These are phyloP conservation scores for Phengaris arion DNA, from an alignment of 2,888 invertebrate genomes.

Conservation along the genomic window DNA sequence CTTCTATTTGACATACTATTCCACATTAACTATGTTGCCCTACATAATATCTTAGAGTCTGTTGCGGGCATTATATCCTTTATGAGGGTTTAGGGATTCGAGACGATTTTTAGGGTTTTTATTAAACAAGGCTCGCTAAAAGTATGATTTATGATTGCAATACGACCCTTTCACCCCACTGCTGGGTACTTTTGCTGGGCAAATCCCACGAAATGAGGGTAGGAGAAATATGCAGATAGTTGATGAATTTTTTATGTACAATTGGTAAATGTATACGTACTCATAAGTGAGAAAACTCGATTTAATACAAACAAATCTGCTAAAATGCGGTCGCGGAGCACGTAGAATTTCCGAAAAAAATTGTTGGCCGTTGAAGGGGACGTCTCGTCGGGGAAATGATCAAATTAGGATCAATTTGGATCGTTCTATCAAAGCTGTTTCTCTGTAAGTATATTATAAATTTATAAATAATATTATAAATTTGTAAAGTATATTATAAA, in stretches of 20 bases:
- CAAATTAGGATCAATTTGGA: no score
- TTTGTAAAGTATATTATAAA: no score
- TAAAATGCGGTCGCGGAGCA: no score
- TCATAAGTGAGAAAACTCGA: no score
- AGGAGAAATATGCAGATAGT: background rate
- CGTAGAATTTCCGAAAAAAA: no score
- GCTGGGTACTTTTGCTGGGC: background rate
- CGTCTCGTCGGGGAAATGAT: no score
- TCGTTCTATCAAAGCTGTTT: no score
- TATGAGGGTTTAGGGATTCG: conserved; percentile 19
- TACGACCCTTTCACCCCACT: conserved; percentile 9
- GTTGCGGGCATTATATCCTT: background rate
- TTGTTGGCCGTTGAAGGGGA: no score
- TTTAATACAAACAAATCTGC: no score
- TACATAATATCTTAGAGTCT: background rate
- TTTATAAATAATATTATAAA: no score
- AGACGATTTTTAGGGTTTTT: conserved; percentile 9
- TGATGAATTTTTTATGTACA: background rate
- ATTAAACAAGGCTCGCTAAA: conserved; percentile 7
- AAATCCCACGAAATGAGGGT: background rate
- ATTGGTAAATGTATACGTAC: no score
- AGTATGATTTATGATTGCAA: conserved; percentile 18
- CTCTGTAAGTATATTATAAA: no score
- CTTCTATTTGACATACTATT: background rate
- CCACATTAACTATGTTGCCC: background rate